Evolutionary conservation across 2,888 invertebrate genomes (phyloP).

Genomic region (Masnerella sp.): DNA sequence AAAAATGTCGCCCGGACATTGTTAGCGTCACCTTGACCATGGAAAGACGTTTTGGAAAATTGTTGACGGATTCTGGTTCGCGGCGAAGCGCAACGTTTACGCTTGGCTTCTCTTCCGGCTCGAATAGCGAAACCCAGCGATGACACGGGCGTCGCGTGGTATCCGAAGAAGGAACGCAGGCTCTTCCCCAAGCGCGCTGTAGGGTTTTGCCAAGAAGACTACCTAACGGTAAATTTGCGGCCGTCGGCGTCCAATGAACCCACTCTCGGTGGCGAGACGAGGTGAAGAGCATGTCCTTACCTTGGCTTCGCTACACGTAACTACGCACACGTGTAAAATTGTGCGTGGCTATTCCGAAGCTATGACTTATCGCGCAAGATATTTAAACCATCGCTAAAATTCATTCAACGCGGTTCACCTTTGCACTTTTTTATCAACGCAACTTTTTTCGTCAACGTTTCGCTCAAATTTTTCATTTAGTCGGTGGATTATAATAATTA

Average conservation of each 20-base stretch:
- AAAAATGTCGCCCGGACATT: slow-evolving; percentile 32
- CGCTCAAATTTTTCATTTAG: too few relatives aligned
- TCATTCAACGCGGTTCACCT: slow-evolving; percentile 18
- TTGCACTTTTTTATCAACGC: too few relatives aligned
- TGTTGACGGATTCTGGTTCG: slow-evolving; percentile 60
- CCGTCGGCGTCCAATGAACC: slow-evolving; percentile 78
- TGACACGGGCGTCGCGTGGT: slow-evolving; percentile 63
- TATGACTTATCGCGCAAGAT: slow-evolving; percentile 49
- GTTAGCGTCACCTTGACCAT: slow-evolving; percentile 57
- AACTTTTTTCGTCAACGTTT: slow-evolving; percentile 1
- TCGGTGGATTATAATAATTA: too few relatives aligned
- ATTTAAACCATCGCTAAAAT: slow-evolving; percentile 34
- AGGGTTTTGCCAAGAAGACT: slow-evolving; percentile 76
- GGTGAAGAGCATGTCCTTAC: slow-evolving; percentile 64
- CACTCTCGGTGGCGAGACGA: slow-evolving; percentile 71
- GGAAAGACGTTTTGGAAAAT: slow-evolving; percentile 55
- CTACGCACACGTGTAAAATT: slow-evolving; percentile 57
- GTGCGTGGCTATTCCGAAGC: slow-evolving; percentile 50
- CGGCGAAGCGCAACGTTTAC: slow-evolving; percentile 61
- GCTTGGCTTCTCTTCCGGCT: slow-evolving; percentile 65
- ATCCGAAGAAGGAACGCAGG: slow-evolving; percentile 63
- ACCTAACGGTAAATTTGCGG: slow-evolving; percentile 77
- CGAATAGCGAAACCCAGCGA: slow-evolving; percentile 62
- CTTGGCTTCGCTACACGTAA: slow-evolving; percentile 60
- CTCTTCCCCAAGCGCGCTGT: slow-evolving; percentile 65